Conservation (phyloP, 2,888 invertebrate species). For the Crematogaster levior region DNA sequence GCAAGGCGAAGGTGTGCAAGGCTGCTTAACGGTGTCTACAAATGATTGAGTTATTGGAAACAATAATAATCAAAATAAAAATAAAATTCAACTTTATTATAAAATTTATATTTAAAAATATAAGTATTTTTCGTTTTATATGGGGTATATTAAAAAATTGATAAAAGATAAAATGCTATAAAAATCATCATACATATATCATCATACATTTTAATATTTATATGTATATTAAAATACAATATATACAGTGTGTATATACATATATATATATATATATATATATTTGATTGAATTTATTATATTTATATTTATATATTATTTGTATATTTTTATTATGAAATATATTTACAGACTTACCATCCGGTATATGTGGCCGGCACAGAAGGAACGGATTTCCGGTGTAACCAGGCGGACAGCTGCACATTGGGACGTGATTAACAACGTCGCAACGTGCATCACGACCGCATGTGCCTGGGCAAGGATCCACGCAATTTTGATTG, state of each 20-base stretch:
- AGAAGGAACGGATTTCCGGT: constrained; percentile 91
- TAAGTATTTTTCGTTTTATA: neutral
- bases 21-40: constrained; percentile 78
- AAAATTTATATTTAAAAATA: neutral
- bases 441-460: constrained; percentile 91
- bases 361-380: constrained; percentile 87
- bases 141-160: neutral
- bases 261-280: too few species aligned
- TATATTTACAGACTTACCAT: constrained; percentile 64
- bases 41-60: neutral
- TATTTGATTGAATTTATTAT: neutral
- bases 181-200: neutral
- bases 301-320: neutral
- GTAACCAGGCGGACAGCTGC: constrained; percentile 89
- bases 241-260: too few species aligned
- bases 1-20: constrained; percentile 92
- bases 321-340: neutral
- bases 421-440: constrained; percentile 91
- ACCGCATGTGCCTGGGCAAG: constrained; percentile 92
- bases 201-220: neutral
- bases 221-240: neutral
- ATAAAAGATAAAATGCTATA: neutral
- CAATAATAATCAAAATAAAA: neutral
- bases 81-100: neutral
- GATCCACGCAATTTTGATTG: constrained; percentile 90